These are phyloP conservation scores for Pogoniulus pusillus DNA, from an alignment of 2,797 vertebrate genomes.

Conservation along the genomic window DNA sequence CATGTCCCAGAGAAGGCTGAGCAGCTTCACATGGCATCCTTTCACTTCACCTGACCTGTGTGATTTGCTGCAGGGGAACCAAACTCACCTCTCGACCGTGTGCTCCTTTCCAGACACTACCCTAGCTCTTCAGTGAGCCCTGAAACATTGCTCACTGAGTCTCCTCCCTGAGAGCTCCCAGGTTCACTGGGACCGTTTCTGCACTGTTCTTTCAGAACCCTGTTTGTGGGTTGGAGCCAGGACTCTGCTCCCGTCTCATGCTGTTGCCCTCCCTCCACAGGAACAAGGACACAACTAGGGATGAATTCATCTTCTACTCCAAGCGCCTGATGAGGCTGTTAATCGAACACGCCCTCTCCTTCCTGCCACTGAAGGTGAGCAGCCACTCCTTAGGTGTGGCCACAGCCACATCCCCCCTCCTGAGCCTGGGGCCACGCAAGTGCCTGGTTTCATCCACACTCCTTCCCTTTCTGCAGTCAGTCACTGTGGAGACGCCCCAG, in stretches of 20 bases:
- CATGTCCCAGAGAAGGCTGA: not conserved
- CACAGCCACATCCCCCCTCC: accelerated
- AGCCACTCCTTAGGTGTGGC: accelerated
- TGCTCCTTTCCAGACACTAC: not conserved
- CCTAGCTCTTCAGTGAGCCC: not conserved
- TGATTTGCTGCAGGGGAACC: not conserved
- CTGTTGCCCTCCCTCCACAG: conserved; percentile 46
- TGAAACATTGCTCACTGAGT: not conserved
- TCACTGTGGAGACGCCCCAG: conserved; percentile 86
- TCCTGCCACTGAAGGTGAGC: conserved; percentile 87
- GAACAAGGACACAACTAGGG: conserved; percentile 91
- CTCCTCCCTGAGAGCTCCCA: not conserved
- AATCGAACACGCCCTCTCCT: conserved; percentile 91
- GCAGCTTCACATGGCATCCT: not conserved
- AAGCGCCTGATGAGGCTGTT: conserved; percentile 92
- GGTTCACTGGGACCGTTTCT: accelerated
- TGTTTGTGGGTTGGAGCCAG: accelerated
- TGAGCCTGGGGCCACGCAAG: accelerated
- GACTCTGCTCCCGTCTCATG: accelerated
- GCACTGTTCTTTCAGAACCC: not conserved
- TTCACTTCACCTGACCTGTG: accelerated
- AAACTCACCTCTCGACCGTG: too few species aligned
- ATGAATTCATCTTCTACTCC: conserved; percentile 94
- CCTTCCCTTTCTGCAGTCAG: conserved; percentile 70
- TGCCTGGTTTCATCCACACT: accelerated